phyloP scores from a whole-genome alignment of 64 coral and sea anemone genomes.

The Hydrozoanthus tunicans region DNA sequence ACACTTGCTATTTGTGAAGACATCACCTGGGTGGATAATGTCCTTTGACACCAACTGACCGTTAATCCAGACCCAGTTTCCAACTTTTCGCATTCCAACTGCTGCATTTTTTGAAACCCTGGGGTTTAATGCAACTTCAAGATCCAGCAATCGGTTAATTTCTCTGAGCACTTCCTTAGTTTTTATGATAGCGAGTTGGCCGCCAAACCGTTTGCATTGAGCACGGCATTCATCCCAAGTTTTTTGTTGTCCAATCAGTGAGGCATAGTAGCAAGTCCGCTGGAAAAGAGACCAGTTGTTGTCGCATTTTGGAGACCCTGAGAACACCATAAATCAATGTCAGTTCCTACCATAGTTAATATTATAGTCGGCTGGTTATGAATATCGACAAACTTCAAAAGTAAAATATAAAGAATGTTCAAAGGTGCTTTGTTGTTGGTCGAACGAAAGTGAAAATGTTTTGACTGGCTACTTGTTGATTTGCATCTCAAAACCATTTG shows the following conservation, averaged over 20 bases:
- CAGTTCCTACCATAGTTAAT: not conserved
- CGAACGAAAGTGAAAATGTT: no score
- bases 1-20: not conserved
- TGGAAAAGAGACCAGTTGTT: not conserved
- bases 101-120: not conserved
- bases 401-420: no score
- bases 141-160: slow-evolving; percentile 30
- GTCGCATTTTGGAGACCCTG: not conserved
- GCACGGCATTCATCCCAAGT: not conserved
- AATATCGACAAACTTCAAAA: no score
- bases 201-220: not conserved
- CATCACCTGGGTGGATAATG: not conserved
- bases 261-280: slow-evolving; percentile 19
- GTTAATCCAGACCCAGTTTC: slow-evolving; percentile 31
- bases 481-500: no score
- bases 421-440: no score
- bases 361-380: no score
- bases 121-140: not conserved
- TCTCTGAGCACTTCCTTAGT: slow-evolving; percentile 1
- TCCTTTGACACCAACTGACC: slow-evolving; percentile 4
- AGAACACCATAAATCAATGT: not conserved
- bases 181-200: slow-evolving; percentile 37
- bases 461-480: no score
- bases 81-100: slow-evolving; percentile 41
- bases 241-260: not conserved